Conservation (phyloP, 2,888 invertebrate species). For the Agriopis marginaria region DNA sequence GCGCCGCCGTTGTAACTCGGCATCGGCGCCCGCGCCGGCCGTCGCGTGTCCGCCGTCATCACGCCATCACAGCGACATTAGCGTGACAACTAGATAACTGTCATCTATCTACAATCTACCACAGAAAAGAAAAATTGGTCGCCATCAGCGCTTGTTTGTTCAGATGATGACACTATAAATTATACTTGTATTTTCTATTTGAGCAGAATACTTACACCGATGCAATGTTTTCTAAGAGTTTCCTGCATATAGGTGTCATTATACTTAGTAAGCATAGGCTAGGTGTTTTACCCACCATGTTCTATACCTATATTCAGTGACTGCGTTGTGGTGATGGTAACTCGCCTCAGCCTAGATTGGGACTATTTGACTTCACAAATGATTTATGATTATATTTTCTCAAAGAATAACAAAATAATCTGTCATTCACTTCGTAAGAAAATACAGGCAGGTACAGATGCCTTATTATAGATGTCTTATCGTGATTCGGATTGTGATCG, state of each 20-base stretch:
- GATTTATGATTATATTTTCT: too few relatives aligned
- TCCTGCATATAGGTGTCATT: too few relatives aligned
- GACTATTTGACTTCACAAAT: background rate
- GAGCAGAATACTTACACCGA: background rate
- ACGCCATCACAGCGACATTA: constrained; percentile 31
- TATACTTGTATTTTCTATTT: background rate
- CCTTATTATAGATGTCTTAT: too few relatives aligned
- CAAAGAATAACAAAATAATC: too few relatives aligned
- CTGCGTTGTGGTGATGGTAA: too few relatives aligned
- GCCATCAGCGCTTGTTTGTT: constrained; percentile 14
- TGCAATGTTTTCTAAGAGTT: background rate
- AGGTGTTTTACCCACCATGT: background rate
- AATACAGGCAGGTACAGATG: too few relatives aligned
- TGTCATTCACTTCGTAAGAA: too few relatives aligned
- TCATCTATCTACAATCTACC: constrained; percentile 10
- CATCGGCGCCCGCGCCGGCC: constrained; percentile 33
- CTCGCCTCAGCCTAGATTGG: too few relatives aligned
- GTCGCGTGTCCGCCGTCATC: constrained; percentile 41
- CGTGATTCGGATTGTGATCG: too few relatives aligned
- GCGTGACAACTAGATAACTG: constrained; percentile 31
- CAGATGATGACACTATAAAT: background rate
- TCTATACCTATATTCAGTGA: too few relatives aligned
- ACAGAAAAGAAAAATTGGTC: too few relatives aligned
- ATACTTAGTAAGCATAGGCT: too few relatives aligned
- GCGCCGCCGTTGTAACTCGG: background rate